phyloP scores from a whole-genome alignment of 2,113 vertebrate species.

The Canis aureus region DNA sequence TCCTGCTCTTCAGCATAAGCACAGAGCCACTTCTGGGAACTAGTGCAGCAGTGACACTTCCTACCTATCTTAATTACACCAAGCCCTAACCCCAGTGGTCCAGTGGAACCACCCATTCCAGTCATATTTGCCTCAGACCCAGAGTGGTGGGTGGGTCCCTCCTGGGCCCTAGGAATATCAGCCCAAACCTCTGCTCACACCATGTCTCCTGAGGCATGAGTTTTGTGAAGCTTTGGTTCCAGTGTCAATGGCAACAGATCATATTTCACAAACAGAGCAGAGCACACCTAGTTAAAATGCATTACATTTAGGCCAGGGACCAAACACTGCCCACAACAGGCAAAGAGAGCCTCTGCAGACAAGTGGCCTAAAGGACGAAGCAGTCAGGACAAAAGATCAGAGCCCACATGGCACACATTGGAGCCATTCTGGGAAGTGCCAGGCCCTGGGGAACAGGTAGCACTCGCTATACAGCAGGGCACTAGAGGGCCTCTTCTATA shows the following conservation, averaged over 20 bases:
- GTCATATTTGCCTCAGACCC: background rate
- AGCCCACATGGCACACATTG: background rate
- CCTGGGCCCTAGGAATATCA: background rate
- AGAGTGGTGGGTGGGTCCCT: background rate
- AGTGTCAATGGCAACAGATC: background rate
- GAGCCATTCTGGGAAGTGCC: background rate
- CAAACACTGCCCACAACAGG: background rate
- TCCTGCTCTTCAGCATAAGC: background rate
- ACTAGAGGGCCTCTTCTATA: background rate
- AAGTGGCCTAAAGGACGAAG: background rate
- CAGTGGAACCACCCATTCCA: background rate
- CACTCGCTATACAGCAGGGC: too few species aligned
- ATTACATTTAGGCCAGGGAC: background rate
- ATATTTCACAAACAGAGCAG: background rate
- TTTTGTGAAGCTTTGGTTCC: background rate
- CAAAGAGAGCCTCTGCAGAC: background rate
- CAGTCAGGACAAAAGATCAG: background rate
- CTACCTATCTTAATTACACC: background rate
- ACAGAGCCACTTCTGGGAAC: background rate
- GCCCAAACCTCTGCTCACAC: background rate
- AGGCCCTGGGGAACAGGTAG: too few species aligned
- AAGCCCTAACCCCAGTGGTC: background rate
- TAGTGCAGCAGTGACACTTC: background rate
- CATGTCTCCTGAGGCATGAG: background rate
- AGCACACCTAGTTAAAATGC: background rate